Base-by-base conservation (phyloP, 2,113 vertebrate species). In the Scophthalmus maximus region DNA sequence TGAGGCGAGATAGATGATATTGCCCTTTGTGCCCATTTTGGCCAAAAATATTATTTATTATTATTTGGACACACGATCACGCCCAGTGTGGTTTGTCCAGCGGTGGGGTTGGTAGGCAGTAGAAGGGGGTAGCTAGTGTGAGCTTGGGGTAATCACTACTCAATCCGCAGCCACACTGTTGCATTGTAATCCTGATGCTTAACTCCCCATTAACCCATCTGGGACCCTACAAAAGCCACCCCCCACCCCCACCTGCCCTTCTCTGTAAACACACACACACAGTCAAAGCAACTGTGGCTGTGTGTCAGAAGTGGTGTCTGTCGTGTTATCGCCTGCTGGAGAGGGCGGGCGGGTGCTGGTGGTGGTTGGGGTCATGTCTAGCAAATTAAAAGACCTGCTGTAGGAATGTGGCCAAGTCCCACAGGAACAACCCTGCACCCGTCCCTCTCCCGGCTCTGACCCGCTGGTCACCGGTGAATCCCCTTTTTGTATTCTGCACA, bases 111-210 rank as follows among this genome's bases (percentile, higher is more conserved):
- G 23, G 59, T 58, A 59, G 74, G 68, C 73, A 72, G 57, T 91
- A 86, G 91, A 89, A 81, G 93, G 93, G 91, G 92, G 92, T 90
- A 91, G 68, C 83, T 86, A 92, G 88, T 92, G 91, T 92, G 92
- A 92, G 93, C 93, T 94, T 94, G 95, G 79, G 87, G 83, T 94
- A 96, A 95, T 97, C 93, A 94, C 91, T 67, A 89, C 93, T 94
- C 94, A 95, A 95, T 95, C 94, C 89, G 89, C 94, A 94, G 93
- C 94, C 92, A 92, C 94, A 96, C 94, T 96, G 94, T 96, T 95
- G 94, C 95, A 95, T 95, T 95, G 93, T 98, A 97, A 98, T 98
- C 96, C 95, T 93, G 94, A 95, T 96, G 95, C 96, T 96, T 96
- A 97, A 96, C 94, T 94, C 93, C 93, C 94, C 90, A 95, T 95